Conservation (phyloP, 2,797 vertebrate species). For the Hoplostethus atlanticus region DNA sequence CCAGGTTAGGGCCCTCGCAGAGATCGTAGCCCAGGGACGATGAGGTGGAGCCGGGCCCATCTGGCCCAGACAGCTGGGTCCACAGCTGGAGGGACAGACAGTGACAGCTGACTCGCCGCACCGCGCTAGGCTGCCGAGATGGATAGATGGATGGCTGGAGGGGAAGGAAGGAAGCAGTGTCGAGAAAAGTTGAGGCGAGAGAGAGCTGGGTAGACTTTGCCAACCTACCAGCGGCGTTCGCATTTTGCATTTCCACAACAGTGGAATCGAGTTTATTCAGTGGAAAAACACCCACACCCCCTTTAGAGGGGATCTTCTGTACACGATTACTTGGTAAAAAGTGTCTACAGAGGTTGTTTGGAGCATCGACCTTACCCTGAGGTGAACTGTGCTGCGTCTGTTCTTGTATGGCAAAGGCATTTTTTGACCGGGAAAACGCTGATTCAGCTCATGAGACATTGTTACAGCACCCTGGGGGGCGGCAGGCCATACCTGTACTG, state of each 20-base stretch:
- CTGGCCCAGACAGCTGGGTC: slow-evolving; percentile 79
- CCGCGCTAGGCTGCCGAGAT: slow-evolving; percentile 56
- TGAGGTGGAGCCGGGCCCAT: slow-evolving; percentile 73
- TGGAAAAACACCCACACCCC: neutral
- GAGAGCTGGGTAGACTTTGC: slow-evolving; percentile 11
- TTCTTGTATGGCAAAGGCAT: slow-evolving; percentile 41
- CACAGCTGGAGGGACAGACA: slow-evolving; percentile 80
- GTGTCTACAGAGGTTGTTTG: slow-evolving; percentile 26
- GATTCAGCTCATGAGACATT: slow-evolving; percentile 58
- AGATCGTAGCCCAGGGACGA: slow-evolving; percentile 57
- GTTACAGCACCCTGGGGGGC: slow-evolving; percentile 37
- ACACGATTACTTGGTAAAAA: slow-evolving; percentile 24
- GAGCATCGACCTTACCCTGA: slow-evolving; percentile 20
- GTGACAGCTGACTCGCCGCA: slow-evolving; percentile 74
- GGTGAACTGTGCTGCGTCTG: slow-evolving; percentile 41
- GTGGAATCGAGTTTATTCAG: neutral
- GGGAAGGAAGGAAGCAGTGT: slow-evolving; percentile 35
- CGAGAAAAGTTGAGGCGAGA: slow-evolving; percentile 39
- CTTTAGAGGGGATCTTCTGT: neutral
- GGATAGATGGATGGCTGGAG: slow-evolving; percentile 64
- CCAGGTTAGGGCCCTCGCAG: slow-evolving; percentile 53
- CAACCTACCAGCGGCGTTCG: slow-evolving; percentile 30
- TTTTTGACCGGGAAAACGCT: slow-evolving; percentile 50
- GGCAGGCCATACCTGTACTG: slow-evolving; percentile 42
- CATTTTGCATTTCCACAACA: slow-evolving; percentile 30